Percentiles rank a stretch among this genome's conserved stretches.
Conservation (phyloP, 2,797 vertebrate species). For the Muscicapa striata region DNA sequence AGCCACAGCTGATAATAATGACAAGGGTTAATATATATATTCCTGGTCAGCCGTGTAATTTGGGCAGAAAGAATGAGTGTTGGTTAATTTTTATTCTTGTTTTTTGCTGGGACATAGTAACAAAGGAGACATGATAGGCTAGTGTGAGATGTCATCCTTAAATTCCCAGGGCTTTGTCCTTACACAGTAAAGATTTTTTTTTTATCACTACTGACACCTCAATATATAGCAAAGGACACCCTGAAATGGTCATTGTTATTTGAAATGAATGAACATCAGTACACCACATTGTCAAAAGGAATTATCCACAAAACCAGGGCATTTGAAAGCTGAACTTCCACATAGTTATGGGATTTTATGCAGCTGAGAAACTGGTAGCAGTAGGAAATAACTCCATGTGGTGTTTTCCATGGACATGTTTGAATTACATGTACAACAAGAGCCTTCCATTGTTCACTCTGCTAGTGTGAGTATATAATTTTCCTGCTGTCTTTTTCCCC, state of each 20-base stretch:
- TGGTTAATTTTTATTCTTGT: not conserved
- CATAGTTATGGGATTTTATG: slow-evolving; percentile 61
- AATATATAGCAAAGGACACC: slow-evolving; percentile 67
- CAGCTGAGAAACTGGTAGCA: slow-evolving; percentile 48
- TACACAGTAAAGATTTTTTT: slow-evolving; percentile 28
- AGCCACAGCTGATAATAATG: not conserved
- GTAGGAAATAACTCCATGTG: slow-evolving; percentile 52
- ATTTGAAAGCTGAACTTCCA: slow-evolving; percentile 45
- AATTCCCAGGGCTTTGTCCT: slow-evolving; percentile 24
- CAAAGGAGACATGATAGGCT: not conserved
- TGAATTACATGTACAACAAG: slow-evolving; percentile 69
- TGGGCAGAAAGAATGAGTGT: not conserved
- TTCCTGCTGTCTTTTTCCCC: slow-evolving; percentile 58
- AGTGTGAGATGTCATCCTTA: not conserved
- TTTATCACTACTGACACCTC: slow-evolving; percentile 61
- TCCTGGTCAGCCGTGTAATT: not conserved
- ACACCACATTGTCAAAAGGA: slow-evolving; percentile 31
- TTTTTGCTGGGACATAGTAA: not conserved
- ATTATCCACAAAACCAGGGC: slow-evolving; percentile 33
- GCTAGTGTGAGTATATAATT: slow-evolving; percentile 66
- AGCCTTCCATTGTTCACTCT: slow-evolving; percentile 73
- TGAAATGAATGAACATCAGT: slow-evolving; percentile 55
- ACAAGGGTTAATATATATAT: not conserved
- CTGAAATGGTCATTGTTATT: slow-evolving; percentile 59
- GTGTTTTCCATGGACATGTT: slow-evolving; percentile 64